Evolutionary conservation across 2,797 vertebrate species (phyloP).

Genomic region (Moxostoma hubbsi): DNA sequence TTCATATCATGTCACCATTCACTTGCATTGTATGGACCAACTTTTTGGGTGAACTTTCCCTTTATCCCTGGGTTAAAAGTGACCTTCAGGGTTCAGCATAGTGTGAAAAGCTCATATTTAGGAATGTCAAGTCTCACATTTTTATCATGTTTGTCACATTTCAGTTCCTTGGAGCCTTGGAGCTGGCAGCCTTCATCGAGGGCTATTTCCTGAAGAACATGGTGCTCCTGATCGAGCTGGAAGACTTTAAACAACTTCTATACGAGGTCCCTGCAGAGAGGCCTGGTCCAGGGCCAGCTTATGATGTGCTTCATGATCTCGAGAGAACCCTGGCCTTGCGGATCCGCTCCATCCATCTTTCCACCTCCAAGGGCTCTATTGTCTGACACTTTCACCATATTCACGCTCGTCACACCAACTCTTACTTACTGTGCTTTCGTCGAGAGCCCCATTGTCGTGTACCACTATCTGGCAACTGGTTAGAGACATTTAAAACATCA

Average conservation of each 20-base stretch:
- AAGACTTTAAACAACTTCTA: slow-evolving; percentile 94
- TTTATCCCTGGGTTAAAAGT: neutral
- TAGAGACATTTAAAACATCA: slow-evolving; percentile 36
- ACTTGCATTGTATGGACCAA: no score
- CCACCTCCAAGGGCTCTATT: slow-evolving; percentile 95
- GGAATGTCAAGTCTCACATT: neutral
- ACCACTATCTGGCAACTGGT: slow-evolving; percentile 13
- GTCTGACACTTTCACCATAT: slow-evolving; percentile 79
- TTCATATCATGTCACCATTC: no score
- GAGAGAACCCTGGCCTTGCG: slow-evolving; percentile 94
- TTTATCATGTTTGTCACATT: neutral
- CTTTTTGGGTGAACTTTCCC: no score
- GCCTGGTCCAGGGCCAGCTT: slow-evolving; percentile 78
- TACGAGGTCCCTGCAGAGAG: slow-evolving; percentile 88
- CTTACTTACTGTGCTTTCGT: slow-evolving; percentile 27
- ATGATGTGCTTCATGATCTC: slow-evolving; percentile 91
- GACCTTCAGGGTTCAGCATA: neutral
- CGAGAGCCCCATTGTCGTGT: slow-evolving; percentile 29
- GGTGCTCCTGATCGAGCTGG: slow-evolving; percentile 96
- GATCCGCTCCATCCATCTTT: slow-evolving; percentile 98
- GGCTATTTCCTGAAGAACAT: slow-evolving; percentile 99
- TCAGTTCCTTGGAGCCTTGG: slow-evolving; percentile 91
- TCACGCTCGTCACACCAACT: neutral
- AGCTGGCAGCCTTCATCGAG: slow-evolving; percentile 94
- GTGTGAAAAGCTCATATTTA: neutral